Percentiles rank a stretch among this genome's conserved stretches.
Conservation (phyloP, 2,113 vertebrate genomes). For the Urocitellus parryii region DNA sequence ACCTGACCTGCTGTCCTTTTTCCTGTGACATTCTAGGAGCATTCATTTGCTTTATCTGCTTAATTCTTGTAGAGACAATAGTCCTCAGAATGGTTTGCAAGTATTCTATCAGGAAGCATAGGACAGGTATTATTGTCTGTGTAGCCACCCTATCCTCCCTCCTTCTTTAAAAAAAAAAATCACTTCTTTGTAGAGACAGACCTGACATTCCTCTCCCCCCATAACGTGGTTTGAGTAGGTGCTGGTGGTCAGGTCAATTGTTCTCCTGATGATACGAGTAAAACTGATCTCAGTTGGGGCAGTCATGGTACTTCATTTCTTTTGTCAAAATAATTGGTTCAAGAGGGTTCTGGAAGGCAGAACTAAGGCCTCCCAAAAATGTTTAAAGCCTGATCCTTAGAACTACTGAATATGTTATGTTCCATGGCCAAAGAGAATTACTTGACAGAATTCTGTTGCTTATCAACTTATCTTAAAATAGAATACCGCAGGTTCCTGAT, state of each 20-base stretch:
- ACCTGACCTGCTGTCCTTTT: not conserved
- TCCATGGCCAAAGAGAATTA: not conserved
- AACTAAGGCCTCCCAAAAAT: not conserved
- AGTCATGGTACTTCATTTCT: not conserved
- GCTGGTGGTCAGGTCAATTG: not conserved
- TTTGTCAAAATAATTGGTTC: not conserved
- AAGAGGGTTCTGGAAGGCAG: not conserved
- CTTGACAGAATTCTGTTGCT: not conserved
- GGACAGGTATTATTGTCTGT: not conserved
- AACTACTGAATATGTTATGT: not conserved
- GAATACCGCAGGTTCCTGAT: not conserved
- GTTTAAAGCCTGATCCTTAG: not conserved
- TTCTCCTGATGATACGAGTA: rapidly evolving
- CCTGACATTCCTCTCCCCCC: not conserved
- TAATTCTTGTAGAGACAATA: not conserved
- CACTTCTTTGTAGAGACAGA: not conserved
- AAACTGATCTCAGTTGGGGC: not conserved
- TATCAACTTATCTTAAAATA: not conserved
- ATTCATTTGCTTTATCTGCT: not conserved
- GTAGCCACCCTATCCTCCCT: not conserved
- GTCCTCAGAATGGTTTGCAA: too few relatives aligned
- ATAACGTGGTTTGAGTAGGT: not conserved
- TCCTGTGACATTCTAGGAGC: not conserved
- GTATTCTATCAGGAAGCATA: not conserved
- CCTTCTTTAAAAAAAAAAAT: not conserved